Evolutionary conservation across 2,888 invertebrate genomes (phyloP), one percentile per base, ranked within the genome.

Genomic region (Ectropis crepuscularia): DNA sequence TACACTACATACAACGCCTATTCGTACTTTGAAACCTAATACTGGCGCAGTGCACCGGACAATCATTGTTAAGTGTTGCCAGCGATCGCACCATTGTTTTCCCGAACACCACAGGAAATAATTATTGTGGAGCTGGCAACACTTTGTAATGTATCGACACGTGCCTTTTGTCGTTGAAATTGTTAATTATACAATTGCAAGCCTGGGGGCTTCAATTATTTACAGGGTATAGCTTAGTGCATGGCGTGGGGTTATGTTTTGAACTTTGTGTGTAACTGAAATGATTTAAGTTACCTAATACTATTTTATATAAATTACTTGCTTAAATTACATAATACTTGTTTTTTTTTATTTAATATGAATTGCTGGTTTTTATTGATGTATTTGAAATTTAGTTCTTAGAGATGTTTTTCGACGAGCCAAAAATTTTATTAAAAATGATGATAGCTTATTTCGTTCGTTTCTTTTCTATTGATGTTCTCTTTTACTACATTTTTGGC

Each of bases 51-150:
- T 45, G 55, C 36, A 70, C 75, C 75, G 78, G 75, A 78, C 79
- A 77, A 82, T 81, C 82, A 81, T 86, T 85, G 86, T 82, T 79
- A 82, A 77, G 81, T 88, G 81, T 85, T 86, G 82, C 87, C 82
- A 81, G 76, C 79, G 73, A 75, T 75, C 71, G 67, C 68, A 71
- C 76, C 74, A 78, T 90, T 88, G 86, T 88, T 81, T 82, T 65
- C 65, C 75, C 55, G 59, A 81, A 81, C 83, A 78, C 78, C 80
- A 82, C 77, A 90, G 90, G 90, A 90, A 90, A 90, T 90, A 90
- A 91, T 90, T 90, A 90, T 81, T 83, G 83, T 83, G 53, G 80
- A 82, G 86, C 85, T 88, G 83, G 90, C 85, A 89, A 89, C 88
- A 89, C 89, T 88, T 79, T 79, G 79, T 75, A 76, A 66, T 63